Conservation (phyloP, 1,140 invertebrate genomes). For the Cephus cinctus region DNA sequence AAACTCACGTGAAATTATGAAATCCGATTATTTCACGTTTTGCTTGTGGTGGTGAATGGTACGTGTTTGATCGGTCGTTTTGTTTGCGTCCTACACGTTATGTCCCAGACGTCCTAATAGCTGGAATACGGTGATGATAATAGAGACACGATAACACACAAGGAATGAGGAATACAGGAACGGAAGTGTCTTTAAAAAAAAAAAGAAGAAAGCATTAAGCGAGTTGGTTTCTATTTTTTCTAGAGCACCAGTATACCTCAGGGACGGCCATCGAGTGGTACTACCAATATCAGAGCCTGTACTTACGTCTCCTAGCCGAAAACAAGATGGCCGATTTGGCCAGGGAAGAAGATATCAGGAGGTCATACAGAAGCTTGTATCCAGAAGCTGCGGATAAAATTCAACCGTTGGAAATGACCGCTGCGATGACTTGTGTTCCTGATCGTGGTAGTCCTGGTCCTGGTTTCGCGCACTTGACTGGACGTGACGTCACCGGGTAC, state of each 20-base stretch:
- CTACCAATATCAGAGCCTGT: constrained; percentile 40
- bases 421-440: neutral
- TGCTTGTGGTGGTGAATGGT: constrained; percentile 10
- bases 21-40: too few relatives aligned
- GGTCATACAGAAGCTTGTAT: neutral
- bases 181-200: neutral
- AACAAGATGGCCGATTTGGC: constrained; percentile 21
- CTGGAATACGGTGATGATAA: neutral
- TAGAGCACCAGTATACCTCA: constrained; percentile 31
- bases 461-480: constrained; percentile 3
- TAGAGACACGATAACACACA: neutral
- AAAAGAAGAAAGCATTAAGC: constrained; percentile 6
- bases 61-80: neutral
- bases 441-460: neutral
- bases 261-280: constrained; percentile 34
- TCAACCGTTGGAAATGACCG: neutral
- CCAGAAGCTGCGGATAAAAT: constrained; percentile 1
- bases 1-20: too few relatives aligned
- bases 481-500: constrained; percentile 22
- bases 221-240: constrained; percentile 37
- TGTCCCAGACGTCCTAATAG: neutral
- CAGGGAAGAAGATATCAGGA: neutral
- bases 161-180: neutral
- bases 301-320: constrained; percentile 35
- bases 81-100: constrained; percentile 7